Base-by-base conservation (phyloP, 1,140 invertebrate species). In the Zaprionus camerounensis region DNA sequence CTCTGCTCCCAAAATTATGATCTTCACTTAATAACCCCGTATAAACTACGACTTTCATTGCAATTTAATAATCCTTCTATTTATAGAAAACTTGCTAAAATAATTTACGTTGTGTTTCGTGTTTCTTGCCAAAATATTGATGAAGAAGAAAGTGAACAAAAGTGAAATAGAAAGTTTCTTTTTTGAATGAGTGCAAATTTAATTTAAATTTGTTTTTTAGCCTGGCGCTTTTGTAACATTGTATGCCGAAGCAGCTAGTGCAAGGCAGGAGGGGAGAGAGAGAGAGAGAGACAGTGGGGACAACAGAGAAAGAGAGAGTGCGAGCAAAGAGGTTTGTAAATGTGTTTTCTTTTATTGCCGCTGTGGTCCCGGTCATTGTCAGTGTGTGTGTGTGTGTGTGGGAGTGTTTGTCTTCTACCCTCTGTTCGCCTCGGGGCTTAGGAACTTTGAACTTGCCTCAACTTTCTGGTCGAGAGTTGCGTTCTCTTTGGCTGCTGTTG, bases 391-490 rank as follows among this genome's bases (percentile, higher is more conserved):
- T 28, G 24, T 41, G 41, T 44, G 41, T 51, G 20, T 51, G 46
- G 22, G 59, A n/a, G 31, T 66, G 49, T 26, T 53, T 49, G 36
- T 57, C 24, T 59, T 53, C 53, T 34, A 17, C 41, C 28, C 38
- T 13, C 26, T 28, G 49, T 46, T 53, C 56, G 82, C 82, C 76
- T 72, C 51, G 65, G 78, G 76, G 80, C 77, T 63, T 78, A 86
- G 74, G 72, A 86, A 86, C 83, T 86, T 86, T 87, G 83, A 82
- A 74, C 83, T 86, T 86, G 83, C 80, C 71, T 65, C 86, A 86
- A 86, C 80, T 87, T 86, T 82, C 71, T 66, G 72, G 53, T 68
- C 64, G 82, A 74, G 57, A 41, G 71, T 77, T 73, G 44, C 11
- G 28, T 61, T 28, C 34, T 41, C 38, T 59, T 46, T 63, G 69